Evolutionary conservation across 2,888 invertebrate genomes (phyloP).

Genomic region (Heliconius cydno): DNA sequence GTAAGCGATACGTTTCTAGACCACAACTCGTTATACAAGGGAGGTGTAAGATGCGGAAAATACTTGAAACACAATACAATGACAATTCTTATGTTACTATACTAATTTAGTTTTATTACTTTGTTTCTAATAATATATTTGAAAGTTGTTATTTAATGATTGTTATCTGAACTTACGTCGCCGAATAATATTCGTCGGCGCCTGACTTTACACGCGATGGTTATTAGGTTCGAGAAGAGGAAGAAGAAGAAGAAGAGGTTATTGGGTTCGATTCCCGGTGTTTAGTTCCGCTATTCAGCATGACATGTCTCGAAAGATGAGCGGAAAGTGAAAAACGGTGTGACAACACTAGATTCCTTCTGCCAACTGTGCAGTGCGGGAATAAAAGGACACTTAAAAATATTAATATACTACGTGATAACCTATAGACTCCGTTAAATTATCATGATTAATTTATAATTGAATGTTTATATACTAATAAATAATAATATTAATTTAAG

Average conservation of each 20-base stretch:
- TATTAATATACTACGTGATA: too few relatives aligned
- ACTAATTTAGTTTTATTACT: constrained; percentile 3
- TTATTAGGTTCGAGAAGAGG: not conserved
- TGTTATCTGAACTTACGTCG: not conserved
- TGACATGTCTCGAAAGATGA: too few relatives aligned
- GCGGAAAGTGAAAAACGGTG: too few relatives aligned
- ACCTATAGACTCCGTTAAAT: too few relatives aligned
- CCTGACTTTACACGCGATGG: not conserved
- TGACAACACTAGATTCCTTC: too few relatives aligned
- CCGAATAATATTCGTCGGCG: too few relatives aligned
- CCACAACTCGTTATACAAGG: constrained; percentile 4
- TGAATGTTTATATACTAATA: too few relatives aligned
- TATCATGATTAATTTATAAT: too few relatives aligned
- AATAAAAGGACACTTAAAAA: too few relatives aligned
- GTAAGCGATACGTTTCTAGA: constrained; percentile 19
- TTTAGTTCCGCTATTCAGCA: too few relatives aligned
- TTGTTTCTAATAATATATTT: not conserved
- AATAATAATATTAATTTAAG: too few relatives aligned
- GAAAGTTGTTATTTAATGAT: not conserved
- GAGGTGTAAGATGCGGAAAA: constrained; percentile 29
- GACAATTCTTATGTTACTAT: not conserved
- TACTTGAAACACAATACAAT: constrained; percentile 23
- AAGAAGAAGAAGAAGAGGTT: not conserved
- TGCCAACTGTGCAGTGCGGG: too few relatives aligned
- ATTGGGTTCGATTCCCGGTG: not conserved